Conservation (phyloP, 1,140 invertebrate species). For the Ceratina calcarata region DNA sequence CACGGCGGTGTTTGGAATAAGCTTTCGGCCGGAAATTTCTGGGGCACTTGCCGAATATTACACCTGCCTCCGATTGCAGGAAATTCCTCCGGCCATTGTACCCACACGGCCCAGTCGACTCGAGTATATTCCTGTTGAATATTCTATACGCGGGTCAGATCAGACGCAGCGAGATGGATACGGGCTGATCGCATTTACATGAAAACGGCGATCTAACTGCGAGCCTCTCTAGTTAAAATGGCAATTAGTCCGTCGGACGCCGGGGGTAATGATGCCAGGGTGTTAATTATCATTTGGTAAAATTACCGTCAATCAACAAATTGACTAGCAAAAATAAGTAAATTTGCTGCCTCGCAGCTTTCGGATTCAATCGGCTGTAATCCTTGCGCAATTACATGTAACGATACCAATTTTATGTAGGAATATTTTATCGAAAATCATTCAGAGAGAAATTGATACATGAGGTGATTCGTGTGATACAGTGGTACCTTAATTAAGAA, state of each 20-base stretch:
- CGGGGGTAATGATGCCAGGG: not conserved
- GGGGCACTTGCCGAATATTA: slow-evolving; percentile 22
- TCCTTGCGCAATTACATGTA: too few relatives aligned
- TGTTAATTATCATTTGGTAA: slow-evolving; percentile 31
- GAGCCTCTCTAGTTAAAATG: slow-evolving; percentile 29
- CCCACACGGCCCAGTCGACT: not conserved
- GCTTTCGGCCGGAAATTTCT: slow-evolving; percentile 40
- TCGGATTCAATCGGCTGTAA: too few relatives aligned
- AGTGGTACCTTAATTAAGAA: too few relatives aligned
- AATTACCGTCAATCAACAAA: too few relatives aligned
- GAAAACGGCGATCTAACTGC: slow-evolving; percentile 41
- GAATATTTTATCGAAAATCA: too few relatives aligned
- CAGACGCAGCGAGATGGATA: slow-evolving; percentile 40
- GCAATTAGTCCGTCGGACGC: slow-evolving; percentile 27
- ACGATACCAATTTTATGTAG: too few relatives aligned
- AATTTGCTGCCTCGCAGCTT: too few relatives aligned
- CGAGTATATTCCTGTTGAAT: slow-evolving; percentile 41
- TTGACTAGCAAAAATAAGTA: not conserved
- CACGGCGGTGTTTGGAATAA: slow-evolving; percentile 7
- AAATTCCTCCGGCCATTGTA: slow-evolving; percentile 16
- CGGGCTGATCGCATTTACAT: slow-evolving; percentile 45
- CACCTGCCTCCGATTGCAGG: slow-evolving; percentile 42
- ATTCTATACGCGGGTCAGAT: slow-evolving; percentile 34
- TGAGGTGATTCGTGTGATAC: too few relatives aligned
- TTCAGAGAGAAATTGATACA: too few relatives aligned